A percentile compares a stretch with the other conserved stretches of the same genome.
Conservation (phyloP, 1,140 invertebrate genomes). For the Stratiolaelaps scimitus region DNA sequence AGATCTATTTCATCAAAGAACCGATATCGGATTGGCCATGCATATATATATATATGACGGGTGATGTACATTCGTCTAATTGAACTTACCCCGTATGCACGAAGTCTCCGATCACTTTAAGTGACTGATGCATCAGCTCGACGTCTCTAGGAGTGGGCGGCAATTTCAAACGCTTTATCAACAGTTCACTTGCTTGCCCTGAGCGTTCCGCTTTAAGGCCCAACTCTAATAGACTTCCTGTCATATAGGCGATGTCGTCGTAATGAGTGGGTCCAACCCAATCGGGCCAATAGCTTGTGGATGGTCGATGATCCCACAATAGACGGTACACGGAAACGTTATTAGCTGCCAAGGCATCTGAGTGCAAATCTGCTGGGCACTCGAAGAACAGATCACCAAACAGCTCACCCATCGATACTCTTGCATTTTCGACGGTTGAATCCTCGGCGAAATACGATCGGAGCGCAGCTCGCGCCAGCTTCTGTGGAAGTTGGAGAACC, state of each 20-base stretch:
- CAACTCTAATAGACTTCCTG: background rate
- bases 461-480: background rate
- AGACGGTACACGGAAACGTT: background rate
- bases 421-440: background rate
- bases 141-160: background rate
- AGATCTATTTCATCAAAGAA: too few species aligned
- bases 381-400: background rate
- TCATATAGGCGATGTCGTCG: conserved; percentile 1
- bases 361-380: conserved; percentile 1
- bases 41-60: too few species aligned
- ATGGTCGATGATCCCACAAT: conserved; percentile 4
- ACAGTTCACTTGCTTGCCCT: background rate
- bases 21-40: too few species aligned
- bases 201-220: background rate
- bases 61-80: too few species aligned
- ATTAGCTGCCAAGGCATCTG: background rate
- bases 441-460: background rate
- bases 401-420: background rate
- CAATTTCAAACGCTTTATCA: background rate
- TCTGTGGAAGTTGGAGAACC: background rate
- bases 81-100: background rate
- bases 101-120: conserved; percentile 12
- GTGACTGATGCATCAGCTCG: background rate
- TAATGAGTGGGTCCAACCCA: background rate
- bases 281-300: background rate